Percentiles rank a stretch among this genome's conserved stretches.
These are phyloP conservation scores for Meloidogyne floridensis DNA, from an alignment of 1,140 invertebrate genomes.

Conservation along the genomic window DNA sequence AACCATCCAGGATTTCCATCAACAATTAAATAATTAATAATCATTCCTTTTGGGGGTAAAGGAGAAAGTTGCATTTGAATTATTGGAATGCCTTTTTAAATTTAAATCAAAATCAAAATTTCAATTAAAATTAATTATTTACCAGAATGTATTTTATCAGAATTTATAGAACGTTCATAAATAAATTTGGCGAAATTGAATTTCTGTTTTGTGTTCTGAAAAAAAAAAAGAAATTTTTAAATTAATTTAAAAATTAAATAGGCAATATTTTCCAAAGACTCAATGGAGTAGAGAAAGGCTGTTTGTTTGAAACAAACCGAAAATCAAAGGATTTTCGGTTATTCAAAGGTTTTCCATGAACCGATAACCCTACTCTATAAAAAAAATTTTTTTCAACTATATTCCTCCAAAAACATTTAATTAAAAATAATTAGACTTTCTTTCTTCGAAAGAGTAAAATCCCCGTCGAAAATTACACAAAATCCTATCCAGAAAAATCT, in stretches of 20 bases:
- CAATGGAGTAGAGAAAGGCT: too few species aligned
- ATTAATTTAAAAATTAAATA: neutral
- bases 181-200: conserved; percentile 12
- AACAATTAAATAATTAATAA: conserved; percentile 39
- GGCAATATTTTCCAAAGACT: too few species aligned
- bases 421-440: too few species aligned
- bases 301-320: too few species aligned
- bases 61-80: conserved; percentile 19
- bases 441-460: too few species aligned
- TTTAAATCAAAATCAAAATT: neutral
- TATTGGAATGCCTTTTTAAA: conserved; percentile 14
- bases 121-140: conserved; percentile 3
- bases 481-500: too few species aligned
- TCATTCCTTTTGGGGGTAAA: conserved; percentile 11
- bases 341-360: too few species aligned
- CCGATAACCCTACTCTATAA: too few species aligned
- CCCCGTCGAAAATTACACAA: too few species aligned
- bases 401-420: too few species aligned
- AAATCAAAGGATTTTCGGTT: too few species aligned
- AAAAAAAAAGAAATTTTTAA: neutral
- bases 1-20: conserved; percentile 49
- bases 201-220: conserved; percentile 15
- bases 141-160: conserved; percentile 36
- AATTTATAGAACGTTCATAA: conserved; percentile 28
- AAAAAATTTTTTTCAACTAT: too few species aligned